Base-by-base conservation (phyloP, 1,140 invertebrate genomes). In the Xylocopa sonorina region DNA sequence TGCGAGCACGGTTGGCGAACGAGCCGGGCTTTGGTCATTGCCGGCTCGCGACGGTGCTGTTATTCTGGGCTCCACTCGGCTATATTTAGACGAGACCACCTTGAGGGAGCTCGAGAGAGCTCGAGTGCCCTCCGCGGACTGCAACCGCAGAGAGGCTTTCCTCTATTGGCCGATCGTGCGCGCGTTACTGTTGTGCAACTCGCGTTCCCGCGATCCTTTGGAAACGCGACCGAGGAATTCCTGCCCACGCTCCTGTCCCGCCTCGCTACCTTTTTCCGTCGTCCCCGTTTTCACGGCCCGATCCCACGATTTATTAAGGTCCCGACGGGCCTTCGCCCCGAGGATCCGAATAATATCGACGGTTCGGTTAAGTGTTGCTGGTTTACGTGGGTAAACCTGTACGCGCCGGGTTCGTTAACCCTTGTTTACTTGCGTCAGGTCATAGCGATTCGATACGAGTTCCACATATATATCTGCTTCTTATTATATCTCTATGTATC, bases 21-120 rank as follows among this genome's bases (percentile, higher is more conserved):
- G 84, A 83, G 86, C 78, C 83, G 83, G 81, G 87, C 85, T 89
- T 89, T 89, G 87, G 88, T 89, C 87, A 89, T 90, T 90, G 88
- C 85, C 85, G 89, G 88, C 83, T 89, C 81, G 69, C 69, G 83
- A 79, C 85, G n/a, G 82, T 68, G 69, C 78, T 86, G 88, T 90
- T 90, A 90, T 90, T 90, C 89, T 88, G 87, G 88, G 88, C 83
- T 86, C 82, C 81, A 84, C 87, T 88, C 81, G 87, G 88, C 89
- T 90, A 90, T 89, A 90, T 90, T 89, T 90, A 89, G 87, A 90
- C 87, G 88, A 89, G 88, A 90, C 89, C 89, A 90, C 89, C 88
- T 90, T 90, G 89, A 89, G 88, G 85, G 81, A 86, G 82, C 84
- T 78, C 85, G 79, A 84, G 87, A 77, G 75, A 78, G 81, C 58